Base-by-base conservation (phyloP, 2,888 invertebrate species). In the Drosophila pseudotakahashii region DNA sequence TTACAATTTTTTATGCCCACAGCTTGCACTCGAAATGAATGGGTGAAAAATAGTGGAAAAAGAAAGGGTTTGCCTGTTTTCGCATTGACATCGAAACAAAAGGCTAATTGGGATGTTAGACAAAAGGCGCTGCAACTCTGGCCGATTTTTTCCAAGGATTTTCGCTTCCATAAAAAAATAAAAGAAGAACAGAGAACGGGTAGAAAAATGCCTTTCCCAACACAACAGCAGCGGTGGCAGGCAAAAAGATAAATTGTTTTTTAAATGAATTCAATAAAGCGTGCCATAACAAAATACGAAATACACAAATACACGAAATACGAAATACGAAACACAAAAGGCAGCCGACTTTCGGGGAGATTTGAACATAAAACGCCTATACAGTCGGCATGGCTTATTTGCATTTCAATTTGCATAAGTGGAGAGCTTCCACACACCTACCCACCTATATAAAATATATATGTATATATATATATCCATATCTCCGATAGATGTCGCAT, bases 261-360 rank as follows among this genome's bases (percentile, higher is more conserved):
- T 88, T 88, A 88, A 85, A 88, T 82, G 88, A 85, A 85, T 85
- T 85, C 85, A 85, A 85, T 85, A 88, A 85, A 85, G 80, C 85
- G 75, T 78, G 80, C 54, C 66, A 66, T 66, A 66, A 71, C 50
- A 71, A 71, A 71, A 71, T 61, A 51, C 50, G 37, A 54, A 62
- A 71, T 34, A 72, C 62, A 62, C 53, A 50, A 37, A 55, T 42
- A 34, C 58, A 19, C 19, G 19, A 19, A 19, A 19, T 19, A 19
- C 23, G 39, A 47, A 48, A 48, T 39, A 39, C 23, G 34, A 44
- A 63, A 68, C 48, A 68, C 63, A 71, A 71, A 62, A 63, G 51
- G 45, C 71, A 52, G 37, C 13, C 53, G 71, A 58, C 68, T 52
- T 55, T 71, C 26, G 47, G 39, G 53, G 47, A 55, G 62, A 59